Base-by-base conservation (phyloP, 2,888 invertebrate species). In the Julus scanicus region DNA sequence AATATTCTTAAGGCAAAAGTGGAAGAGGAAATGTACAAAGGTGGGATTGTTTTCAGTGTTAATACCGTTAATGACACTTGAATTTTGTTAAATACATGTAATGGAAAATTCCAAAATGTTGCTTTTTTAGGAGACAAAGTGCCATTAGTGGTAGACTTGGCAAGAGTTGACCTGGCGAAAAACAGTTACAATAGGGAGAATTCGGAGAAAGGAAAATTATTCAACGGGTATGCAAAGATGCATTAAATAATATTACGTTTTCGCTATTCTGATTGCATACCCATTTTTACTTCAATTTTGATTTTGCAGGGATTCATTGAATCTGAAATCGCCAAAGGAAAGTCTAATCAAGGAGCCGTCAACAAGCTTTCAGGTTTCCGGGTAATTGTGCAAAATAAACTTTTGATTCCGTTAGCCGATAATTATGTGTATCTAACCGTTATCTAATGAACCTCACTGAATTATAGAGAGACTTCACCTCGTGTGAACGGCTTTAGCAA, bases 1-100 rank as follows among this genome's bases (percentile, higher is more conserved):
- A 98, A 97, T 93, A 98, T 98, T 92, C 93, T 98, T 88, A 98
- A 98, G 94, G 95, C 95, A 89, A 95, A 95, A 92, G 94, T 94
- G 88, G 94, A 95, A 91, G 95, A 95, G 91, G 95, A 95, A 92
- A 92, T 93, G 88, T 93, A 92, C 89, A 93, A 92, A 89, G 90
- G 89, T 89, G 29, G 20, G n/a, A 6, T 85, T 85, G 0, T 0
- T 44, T 17, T 20, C 15, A 15, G 2, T 39, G 40, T 29, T 49
- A 44, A 29, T 8, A 17, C 20, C n/a, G 13, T 48, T 86, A 5
- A 48, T 11, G 6, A 1, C 13, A 48, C 48, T 48, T 29, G 29
- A 1, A 29, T 29, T 29, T 29, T 29, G 29, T 29, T 29, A 29
- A 29, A 29, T n/a, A n/a, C n/a, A n/a, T 29, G 29, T 29, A 29